These are phyloP conservation scores for Pygoscelis adeliae DNA, from an alignment of 2,113 vertebrate genomes.

Conservation along the genomic window DNA sequence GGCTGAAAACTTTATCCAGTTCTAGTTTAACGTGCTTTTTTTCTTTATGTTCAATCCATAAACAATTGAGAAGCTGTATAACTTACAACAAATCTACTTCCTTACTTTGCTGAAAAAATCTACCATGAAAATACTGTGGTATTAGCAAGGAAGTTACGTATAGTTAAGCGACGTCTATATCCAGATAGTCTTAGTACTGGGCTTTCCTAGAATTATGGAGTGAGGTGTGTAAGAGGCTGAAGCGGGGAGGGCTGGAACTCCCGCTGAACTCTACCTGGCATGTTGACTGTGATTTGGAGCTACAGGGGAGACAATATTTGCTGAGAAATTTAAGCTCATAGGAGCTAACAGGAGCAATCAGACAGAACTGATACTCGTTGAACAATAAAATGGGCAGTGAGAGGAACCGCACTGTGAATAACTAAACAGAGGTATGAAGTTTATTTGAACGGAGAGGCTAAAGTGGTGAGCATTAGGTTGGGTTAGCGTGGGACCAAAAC, in stretches of 20 bases:
- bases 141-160: neutral
- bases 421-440: neutral
- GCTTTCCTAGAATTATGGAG: neutral
- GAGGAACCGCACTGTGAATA: neutral
- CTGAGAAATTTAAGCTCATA: neutral
- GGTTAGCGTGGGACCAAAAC: neutral
- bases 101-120: neutral
- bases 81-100: neutral
- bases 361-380: neutral
- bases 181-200: neutral
- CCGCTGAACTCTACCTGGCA: neutral
- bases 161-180: neutral
- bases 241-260: neutral
- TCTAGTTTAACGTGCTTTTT: neutral
- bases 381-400: neutral
- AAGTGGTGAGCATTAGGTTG: neutral
- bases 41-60: neutral
- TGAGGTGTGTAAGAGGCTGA: neutral
- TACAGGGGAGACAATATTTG: neutral
- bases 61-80: neutral
- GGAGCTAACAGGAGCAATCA: neutral
- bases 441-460: neutral
- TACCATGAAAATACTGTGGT: neutral
- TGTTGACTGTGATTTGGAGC: neutral
- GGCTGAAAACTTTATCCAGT: neutral